Base-by-base conservation (phyloP, 2,113 vertebrate genomes). In the Bagarius yarrelli region DNA sequence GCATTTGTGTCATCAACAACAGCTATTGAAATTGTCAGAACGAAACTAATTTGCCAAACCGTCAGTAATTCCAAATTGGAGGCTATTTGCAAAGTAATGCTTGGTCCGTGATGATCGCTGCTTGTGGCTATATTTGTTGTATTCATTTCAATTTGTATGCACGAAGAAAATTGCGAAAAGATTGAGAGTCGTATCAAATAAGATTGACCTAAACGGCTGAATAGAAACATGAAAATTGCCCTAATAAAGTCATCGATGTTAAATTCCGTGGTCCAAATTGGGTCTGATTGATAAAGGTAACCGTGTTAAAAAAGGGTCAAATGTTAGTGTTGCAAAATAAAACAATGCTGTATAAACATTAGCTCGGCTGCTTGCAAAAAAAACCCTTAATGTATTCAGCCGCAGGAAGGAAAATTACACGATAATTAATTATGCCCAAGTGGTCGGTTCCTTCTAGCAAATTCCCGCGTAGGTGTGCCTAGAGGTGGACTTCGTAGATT, bases 121-220 rank as follows among this genome's bases (percentile, higher is more conserved):
- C 47, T 72, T 18, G 47, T 32, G 70, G 70, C 70, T 72, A 53
- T 72, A 72, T 32, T 53, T 72, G 70, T 32, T 72, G 70, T 53
- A 72, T 72, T 72, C 27, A 13, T 72, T 72, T 72, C 47, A 53
- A 16, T 30, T 12, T 53, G 53, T 44, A 30, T 53, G 9, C 70
- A 21, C 50, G 4, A 21, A 53, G 70, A 50, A 40, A 55, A 53
- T 53, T 53, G 70, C 18, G 12, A 30, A 53, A 53, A 53, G 25
- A 72, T 72, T 53, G 47, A 52, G 6, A 9, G 16, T 72, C 18
- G 2, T 50, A 50, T 32, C 21, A 50, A 52, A 32, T 21, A 50
- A 27, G 53, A 72, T 30, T 19, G 69, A 32, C 15, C 36, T 53
- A 72, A 72, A 72, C 70, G 32, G 50, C 47, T 53, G 30, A 21